phyloP scores from a whole-genome alignment of 2,797 vertebrate species.

The Malacoctenus gilli region DNA sequence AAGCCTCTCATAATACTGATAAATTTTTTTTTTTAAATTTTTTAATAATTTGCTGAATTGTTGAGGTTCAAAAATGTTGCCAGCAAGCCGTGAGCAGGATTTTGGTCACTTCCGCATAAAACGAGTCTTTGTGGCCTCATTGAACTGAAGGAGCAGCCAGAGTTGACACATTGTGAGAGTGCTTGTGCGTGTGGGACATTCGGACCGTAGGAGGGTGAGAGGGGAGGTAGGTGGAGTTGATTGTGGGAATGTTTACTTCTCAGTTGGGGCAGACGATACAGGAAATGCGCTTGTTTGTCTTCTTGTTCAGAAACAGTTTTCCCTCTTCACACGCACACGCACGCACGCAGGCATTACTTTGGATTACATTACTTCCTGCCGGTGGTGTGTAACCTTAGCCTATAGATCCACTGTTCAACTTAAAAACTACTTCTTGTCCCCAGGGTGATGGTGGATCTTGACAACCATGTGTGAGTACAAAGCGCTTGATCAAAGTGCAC shows the following conservation, averaged over 20 bases:
- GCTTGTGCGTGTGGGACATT: neutral
- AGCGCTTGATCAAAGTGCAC: too few relatives aligned
- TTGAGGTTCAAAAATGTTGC: too few relatives aligned
- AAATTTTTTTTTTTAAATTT: too few relatives aligned
- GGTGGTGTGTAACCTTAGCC: too few relatives aligned
- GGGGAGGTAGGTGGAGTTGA: conserved; percentile 9
- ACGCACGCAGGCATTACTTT: neutral
- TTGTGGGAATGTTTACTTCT: conserved; percentile 62
- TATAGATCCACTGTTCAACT: too few relatives aligned
- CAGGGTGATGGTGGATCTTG: too few relatives aligned
- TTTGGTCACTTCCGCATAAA: neutral
- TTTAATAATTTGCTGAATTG: too few relatives aligned
- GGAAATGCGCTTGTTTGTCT: conserved; percentile 39
- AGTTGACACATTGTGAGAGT: conserved; percentile 1
- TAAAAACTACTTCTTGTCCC: too few relatives aligned
- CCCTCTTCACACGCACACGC: neutral
- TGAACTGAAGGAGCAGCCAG: too few relatives aligned
- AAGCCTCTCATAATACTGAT: neutral
- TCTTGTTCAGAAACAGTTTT: conserved; percentile 24
- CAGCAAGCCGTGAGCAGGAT: neutral
- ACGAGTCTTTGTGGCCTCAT: neutral
- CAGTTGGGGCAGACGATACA: conserved; percentile 24
- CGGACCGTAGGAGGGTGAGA: neutral
- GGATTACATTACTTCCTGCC: neutral
- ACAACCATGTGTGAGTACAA: too few relatives aligned